phyloP scores from a whole-genome alignment of 1,140 invertebrate genomes.

The Aphelenchoides avenae region DNA sequence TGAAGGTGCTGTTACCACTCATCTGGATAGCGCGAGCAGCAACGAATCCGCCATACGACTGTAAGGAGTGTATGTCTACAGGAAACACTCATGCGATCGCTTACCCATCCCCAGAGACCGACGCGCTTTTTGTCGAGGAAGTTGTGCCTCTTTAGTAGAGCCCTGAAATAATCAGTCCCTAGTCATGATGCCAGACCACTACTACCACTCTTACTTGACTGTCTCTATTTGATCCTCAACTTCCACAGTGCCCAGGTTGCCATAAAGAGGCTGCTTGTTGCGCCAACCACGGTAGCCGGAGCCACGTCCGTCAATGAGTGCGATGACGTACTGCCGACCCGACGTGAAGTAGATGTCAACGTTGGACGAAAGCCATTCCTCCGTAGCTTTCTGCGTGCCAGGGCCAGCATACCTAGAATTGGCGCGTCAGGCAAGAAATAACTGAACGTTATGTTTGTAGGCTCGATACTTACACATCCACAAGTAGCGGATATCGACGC shows the following conservation, averaged over 20 bases:
- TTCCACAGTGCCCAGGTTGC: constrained; percentile 56
- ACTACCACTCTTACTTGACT: constrained; percentile 18
- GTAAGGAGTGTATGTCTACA: constrained; percentile 9
- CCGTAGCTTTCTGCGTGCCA: constrained; percentile 46
- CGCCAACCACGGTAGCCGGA: constrained; percentile 49
- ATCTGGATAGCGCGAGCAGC: constrained; percentile 40
- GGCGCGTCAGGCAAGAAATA: not conserved
- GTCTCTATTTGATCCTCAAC: constrained; percentile 55
- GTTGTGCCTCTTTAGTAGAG: constrained; percentile 33
- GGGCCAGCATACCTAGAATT: constrained; percentile 44
- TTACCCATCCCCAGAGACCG: constrained; percentile 54
- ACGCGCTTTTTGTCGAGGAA: constrained; percentile 44
- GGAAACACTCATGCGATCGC: not conserved
- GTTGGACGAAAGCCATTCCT: constrained; percentile 42
- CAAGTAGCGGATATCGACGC: constrained; percentile 39
- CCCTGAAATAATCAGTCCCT: constrained; percentile 27
- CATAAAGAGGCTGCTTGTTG: constrained; percentile 48
- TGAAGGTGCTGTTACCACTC: constrained; percentile 45
- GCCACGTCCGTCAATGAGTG: constrained; percentile 54
- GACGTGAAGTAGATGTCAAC: constrained; percentile 45
- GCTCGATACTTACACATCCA: constrained; percentile 40
- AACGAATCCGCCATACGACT: constrained; percentile 56
- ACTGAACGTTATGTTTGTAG: too few relatives aligned
- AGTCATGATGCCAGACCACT: too few relatives aligned
- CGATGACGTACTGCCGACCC: constrained; percentile 42